Conservation (phyloP, 2,797 vertebrate genomes). For the Myotis vivesi region DNA sequence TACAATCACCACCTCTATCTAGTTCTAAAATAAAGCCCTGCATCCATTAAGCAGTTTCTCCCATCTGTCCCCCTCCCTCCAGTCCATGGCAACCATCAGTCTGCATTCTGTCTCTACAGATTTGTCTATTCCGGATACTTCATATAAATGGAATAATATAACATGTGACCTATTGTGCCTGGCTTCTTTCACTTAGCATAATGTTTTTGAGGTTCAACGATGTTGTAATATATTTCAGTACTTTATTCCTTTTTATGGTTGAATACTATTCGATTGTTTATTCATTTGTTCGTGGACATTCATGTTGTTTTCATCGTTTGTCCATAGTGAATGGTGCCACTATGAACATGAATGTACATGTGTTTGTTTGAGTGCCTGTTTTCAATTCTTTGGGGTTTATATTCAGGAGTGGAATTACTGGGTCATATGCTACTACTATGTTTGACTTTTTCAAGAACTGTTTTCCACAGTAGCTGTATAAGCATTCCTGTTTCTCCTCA, state of each 20-base stretch:
- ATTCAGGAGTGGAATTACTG: not conserved
- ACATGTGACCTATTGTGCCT: not conserved
- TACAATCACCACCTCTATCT: not conserved
- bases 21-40: not conserved
- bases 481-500: not conserved
- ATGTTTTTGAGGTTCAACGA: not conserved
- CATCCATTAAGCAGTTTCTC: not conserved
- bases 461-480: not conserved
- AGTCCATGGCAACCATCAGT: not conserved
- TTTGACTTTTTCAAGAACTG: not conserved
- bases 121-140: not conserved
- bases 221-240: not conserved
- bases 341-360: rapidly evolving
- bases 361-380: not conserved
- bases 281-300: not conserved
- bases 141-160: not conserved
- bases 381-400: not conserved
- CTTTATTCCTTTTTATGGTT: not conserved
- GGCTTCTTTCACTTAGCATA: not conserved
- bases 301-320: not conserved
- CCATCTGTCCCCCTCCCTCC: not conserved
- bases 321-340: not conserved
- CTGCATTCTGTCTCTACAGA: not conserved
- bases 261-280: not conserved
- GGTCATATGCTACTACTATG: not conserved